phyloP scores from a whole-genome alignment of 2,113 vertebrate genomes.

The Ictalurus furcatus region DNA sequence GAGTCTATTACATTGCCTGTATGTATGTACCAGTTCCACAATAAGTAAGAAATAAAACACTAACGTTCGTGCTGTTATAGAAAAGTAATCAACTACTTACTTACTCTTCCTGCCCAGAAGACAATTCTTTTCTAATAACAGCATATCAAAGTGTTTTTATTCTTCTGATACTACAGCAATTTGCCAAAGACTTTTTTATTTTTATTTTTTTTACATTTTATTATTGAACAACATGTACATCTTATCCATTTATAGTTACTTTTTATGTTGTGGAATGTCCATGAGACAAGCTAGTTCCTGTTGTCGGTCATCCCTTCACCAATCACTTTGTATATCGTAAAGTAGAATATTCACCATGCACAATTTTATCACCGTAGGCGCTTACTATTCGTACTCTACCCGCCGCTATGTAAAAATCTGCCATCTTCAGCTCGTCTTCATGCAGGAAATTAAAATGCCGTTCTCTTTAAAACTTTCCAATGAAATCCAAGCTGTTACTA shows the following conservation, averaged over 20 bases:
- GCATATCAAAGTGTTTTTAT: background rate
- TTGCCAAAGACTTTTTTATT: background rate
- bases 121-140: background rate
- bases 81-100: background rate
- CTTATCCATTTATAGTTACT: background rate
- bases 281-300: background rate
- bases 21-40: background rate
- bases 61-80: background rate
- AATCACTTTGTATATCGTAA: no score
- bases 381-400: no score
- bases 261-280: background rate
- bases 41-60: background rate
- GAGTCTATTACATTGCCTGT: background rate
- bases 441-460: no score
- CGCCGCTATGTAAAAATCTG: no score
- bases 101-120: background rate
- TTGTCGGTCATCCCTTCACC: constrained; percentile 36
- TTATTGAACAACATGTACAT: background rate
- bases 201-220: background rate
- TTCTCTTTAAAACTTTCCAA: no score
- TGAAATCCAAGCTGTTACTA: no score
- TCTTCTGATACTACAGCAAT: background rate
- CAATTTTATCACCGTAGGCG: no score
- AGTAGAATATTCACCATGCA: no score
- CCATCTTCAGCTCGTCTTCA: no score